Base-by-base conservation (phyloP, 2,113 vertebrate genomes). In the Corythaixoides concolor region DNA sequence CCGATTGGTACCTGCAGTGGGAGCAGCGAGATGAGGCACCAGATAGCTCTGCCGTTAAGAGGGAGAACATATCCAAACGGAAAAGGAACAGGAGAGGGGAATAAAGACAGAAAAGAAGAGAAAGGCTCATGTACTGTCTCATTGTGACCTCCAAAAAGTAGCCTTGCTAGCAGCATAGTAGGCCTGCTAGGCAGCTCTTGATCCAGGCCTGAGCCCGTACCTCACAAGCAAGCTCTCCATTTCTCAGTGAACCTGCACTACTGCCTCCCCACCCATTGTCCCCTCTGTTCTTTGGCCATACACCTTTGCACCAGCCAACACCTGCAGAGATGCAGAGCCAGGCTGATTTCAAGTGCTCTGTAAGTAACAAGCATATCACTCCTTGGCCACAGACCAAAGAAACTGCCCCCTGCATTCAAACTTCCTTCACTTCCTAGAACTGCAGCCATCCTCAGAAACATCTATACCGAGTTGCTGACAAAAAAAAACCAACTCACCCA, bases 1-100 rank as follows among this genome's bases (percentile, higher is more conserved):
- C 12, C 99, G 98, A 97, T 99, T 99, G 18, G 99, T 99, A 67
- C 99, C 99, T 99, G 98, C 20, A 78, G 95, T 49, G 13, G 60
- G 76, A 95, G 78, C 59, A 94, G 93, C 10, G 5, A 92, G 78
- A 96, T 95, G 91, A 94, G 94, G 89, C 85, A 90, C 78, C 89
- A 92, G 67, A 89, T 35, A 89, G n/a, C 60, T 64, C 62, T 63
- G 69, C 56, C 3, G 0, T 91, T 91, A 85, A 94, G 68, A 72
- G 66, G 76, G 33, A 84, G 8, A 59, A 95, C 87, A 83, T n/a
- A 88, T 16, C 43, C 77, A 90, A 77, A 66, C 2, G 4, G 77
- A 87, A 89, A 84, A 85, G 81, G 50, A 86, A 70, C 32, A 77
- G 62, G 56, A 92, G 21, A 85, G 1, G 5, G 41, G 53, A 95